Percentiles rank a stretch among this genome's conserved stretches.
Conservation (phyloP, 2,797 vertebrate species). For the Pagetopsis macropterus region DNA sequence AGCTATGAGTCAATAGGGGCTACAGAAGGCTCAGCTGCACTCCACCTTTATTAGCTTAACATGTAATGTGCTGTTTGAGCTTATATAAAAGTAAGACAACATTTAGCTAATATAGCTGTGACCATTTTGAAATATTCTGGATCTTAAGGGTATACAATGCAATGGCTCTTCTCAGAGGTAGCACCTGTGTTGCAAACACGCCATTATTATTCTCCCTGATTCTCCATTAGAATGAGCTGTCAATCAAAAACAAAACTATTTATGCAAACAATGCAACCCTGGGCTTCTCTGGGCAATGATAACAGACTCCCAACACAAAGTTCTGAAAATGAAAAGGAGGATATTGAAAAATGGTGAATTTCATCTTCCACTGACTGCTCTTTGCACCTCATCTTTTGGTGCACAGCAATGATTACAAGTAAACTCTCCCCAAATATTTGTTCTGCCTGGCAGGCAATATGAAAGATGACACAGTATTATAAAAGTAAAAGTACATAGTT, state of each 20-base stretch:
- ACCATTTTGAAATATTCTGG: conserved; percentile 14
- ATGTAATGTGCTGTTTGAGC: conserved; percentile 10
- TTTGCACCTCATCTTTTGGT: conserved; percentile 29
- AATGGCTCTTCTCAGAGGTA: conserved; percentile 26
- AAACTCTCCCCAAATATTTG: conserved; percentile 39
- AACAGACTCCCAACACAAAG: conserved; percentile 37
- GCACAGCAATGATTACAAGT: conserved; percentile 34
- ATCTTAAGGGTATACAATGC: conserved; percentile 6
- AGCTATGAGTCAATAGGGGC: conserved; percentile 33
- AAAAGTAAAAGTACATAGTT: background rate
- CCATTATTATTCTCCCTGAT: conserved; percentile 40
- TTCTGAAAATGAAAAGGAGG: conserved; percentile 48
- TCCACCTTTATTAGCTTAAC: conserved; percentile 6
- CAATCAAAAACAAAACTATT: conserved; percentile 61
- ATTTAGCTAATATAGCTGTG: conserved; percentile 6
- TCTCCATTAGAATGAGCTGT: conserved; percentile 54
- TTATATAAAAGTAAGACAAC: conserved; percentile 6
- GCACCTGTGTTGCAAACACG: conserved; percentile 45
- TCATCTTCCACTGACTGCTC: conserved; percentile 39
- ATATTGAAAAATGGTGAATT: conserved; percentile 56
- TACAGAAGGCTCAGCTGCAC: conserved; percentile 6
- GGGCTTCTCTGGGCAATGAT: conserved; percentile 35
- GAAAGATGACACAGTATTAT: conserved; percentile 33
- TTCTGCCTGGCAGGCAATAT: conserved; percentile 32
- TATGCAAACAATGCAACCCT: conserved; percentile 38